phyloP scores from a whole-genome alignment of 2,888 invertebrate species.

The Cosmopolites sordidus region DNA sequence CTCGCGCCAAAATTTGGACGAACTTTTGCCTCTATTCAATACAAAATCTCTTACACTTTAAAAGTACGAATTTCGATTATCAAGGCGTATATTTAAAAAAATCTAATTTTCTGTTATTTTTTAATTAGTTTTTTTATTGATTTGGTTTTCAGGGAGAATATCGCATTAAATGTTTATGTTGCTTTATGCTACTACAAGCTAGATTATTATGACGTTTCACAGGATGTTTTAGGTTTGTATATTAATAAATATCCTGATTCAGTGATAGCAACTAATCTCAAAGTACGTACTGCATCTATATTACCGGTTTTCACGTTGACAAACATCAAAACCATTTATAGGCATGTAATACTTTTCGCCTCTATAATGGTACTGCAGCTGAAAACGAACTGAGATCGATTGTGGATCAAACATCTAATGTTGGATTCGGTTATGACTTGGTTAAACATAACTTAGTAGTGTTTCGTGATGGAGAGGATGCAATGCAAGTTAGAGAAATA shows the following conservation, averaged over 20 bases:
- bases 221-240: slow-evolving; percentile 93
- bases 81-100: too few species aligned
- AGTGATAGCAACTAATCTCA: slow-evolving; percentile 91
- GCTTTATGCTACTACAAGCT: slow-evolving; percentile 97
- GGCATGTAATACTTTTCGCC: slow-evolving; percentile 75
- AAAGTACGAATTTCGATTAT: too few species aligned
- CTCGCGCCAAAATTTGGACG: too few species aligned
- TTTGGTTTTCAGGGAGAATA: slow-evolving; percentile 70
- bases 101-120: too few species aligned
- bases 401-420: slow-evolving; percentile 64
- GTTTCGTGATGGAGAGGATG: slow-evolving; percentile 89
- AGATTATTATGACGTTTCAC: slow-evolving; percentile 97
- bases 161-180: slow-evolving; percentile 95
- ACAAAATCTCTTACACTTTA: too few species aligned
- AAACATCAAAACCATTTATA: slow-evolving; percentile 35
- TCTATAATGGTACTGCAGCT: slow-evolving; percentile 93
- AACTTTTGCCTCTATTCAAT: too few species aligned
- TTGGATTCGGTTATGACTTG: slow-evolving; percentile 84
- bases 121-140: background rate
- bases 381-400: slow-evolving; percentile 85
- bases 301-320: background rate
- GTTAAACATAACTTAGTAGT: slow-evolving; percentile 94
- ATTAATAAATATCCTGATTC: slow-evolving; percentile 88
- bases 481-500: slow-evolving; percentile 65
- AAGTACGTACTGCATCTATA: slow-evolving; percentile 49